A percentile compares a stretch with the other conserved stretches of the same genome.
Evolutionary conservation across 2,888 invertebrate genomes (phyloP).

Genomic region (Galeruca laticollis): DNA sequence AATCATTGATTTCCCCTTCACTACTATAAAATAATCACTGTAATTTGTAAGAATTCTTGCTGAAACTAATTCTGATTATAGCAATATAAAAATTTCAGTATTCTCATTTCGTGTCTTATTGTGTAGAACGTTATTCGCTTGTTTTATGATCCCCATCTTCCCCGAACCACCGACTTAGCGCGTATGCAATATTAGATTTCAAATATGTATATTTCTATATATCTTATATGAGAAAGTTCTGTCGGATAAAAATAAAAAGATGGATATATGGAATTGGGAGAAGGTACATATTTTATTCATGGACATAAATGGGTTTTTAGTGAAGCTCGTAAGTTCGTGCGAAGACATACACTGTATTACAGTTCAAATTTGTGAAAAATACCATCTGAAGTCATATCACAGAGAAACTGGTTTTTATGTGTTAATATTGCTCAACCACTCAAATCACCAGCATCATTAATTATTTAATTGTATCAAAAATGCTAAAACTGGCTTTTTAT

Average conservation of each 20-base stretch:
- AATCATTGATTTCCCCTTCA: no score
- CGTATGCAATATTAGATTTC: constrained; percentile 30
- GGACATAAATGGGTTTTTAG: constrained; percentile 12
- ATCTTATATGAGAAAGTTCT: constrained; percentile 9
- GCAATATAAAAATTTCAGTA: background rate
- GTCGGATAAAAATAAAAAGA: constrained; percentile 7
- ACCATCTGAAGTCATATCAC: background rate
- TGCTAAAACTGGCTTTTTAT: no score
- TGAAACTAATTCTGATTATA: background rate
- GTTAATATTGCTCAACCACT: no score
- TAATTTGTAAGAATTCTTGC: background rate
- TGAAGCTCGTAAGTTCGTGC: background rate
- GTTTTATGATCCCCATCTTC: background rate
- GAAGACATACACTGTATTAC: background rate
- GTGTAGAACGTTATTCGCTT: background rate
- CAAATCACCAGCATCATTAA: no score
- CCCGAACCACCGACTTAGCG: constrained; percentile 1
- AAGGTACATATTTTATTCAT: constrained; percentile 16
- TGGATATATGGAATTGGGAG: background rate
- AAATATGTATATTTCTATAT: constrained; percentile 34
- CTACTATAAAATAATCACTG: background rate
- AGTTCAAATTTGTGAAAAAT: background rate
- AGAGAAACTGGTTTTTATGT: background rate
- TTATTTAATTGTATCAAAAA: no score
- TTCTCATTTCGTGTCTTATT: background rate